Evolutionary conservation across 2,797 vertebrate genomes (phyloP), one percentile per base, ranked within the genome.

Genomic region (Discoglossus pictus): DNA sequence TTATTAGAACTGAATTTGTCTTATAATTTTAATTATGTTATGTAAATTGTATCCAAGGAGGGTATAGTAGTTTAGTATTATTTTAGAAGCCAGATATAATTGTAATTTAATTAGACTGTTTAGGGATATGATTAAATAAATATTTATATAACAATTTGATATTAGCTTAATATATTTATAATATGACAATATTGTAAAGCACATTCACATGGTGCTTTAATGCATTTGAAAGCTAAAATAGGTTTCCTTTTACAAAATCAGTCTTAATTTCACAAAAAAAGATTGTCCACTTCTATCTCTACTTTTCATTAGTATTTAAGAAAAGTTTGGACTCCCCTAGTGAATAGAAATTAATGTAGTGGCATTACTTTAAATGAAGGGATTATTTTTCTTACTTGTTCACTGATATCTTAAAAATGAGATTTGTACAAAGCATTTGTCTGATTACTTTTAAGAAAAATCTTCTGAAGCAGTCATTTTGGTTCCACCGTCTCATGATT

Each of bases 321-420:
- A 87, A 87, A 89, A 81, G 43, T 78, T 72, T 61, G 73, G 74
- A 15, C 63, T 82, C 82, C 82, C 24, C 74, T 76, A 11, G 58
- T 72, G 80, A 88, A 88, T 86, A 85, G 83, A 85, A 84, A 88
- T 83, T 84, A 86, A 61, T 47, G 65, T 39, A 62, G 42, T 17
- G n/a, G 18, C 13, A 67, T 60, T 38, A n/a, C 16, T 73, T 75
- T 68, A 76, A 79, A 78, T 82, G 46, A 65, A 36, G 50, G n/a
- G 77, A 71, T 46, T 50, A 69, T 56, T 56, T 66, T 77, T 68
- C 38, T 64, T 35, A 9, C 66, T 70, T 79, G 53, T 23, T 56
- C 63, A 66, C 63, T 66, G 63, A 21, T 20, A 15, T 39, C 34
- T 46, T 24, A 9, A 46, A 59, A 59, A 65, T n/a, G 18, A 65